These are phyloP conservation scores for Drosophila mimica DNA, from an alignment of 2,888 invertebrate genomes.

Conservation along the genomic window DNA sequence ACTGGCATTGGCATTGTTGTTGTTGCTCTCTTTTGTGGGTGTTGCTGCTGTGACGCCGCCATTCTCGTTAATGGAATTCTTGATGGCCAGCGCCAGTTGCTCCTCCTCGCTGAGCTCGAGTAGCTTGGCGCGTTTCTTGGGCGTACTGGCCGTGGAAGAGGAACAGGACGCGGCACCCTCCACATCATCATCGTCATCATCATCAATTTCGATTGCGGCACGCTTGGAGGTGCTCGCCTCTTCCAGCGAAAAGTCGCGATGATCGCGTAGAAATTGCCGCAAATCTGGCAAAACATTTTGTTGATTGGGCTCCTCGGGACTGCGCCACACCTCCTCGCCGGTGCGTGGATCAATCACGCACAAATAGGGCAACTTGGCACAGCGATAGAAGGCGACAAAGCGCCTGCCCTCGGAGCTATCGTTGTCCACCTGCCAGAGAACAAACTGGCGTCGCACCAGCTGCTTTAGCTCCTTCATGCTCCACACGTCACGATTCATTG, in stretches of 20 bases:
- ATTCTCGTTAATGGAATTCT: constrained; percentile 84
- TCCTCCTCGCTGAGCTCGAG: constrained; percentile 84
- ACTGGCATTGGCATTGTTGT: constrained; percentile 56
- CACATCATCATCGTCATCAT: constrained; percentile 54
- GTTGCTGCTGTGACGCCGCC: constrained; percentile 43
- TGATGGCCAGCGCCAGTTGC: constrained; percentile 83
- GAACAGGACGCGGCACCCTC: constrained; percentile 56
- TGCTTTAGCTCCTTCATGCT: constrained; percentile 87
- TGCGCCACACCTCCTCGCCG: constrained; percentile 86
- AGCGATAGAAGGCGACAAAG: constrained; percentile 88
- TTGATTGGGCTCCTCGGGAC: constrained; percentile 72
- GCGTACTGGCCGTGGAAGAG: constrained; percentile 47
- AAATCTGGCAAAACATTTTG: constrained; percentile 74
- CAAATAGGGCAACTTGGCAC: constrained; percentile 87
- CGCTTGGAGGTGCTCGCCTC: constrained; percentile 77
- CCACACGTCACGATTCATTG: constrained; percentile 90
- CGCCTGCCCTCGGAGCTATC: constrained; percentile 87
- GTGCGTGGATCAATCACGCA: constrained; percentile 89
- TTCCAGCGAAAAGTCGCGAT: constrained; percentile 76
- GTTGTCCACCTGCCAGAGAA: constrained; percentile 88
- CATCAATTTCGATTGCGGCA: constrained; percentile 57
- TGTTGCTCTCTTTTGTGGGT: constrained; percentile 30
- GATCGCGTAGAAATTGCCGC: constrained; percentile 71
- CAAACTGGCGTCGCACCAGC: constrained; percentile 88
- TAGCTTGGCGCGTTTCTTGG: constrained; percentile 73